Percentiles rank a stretch among this genome's conserved stretches.
Conservation (phyloP, 2,888 invertebrate genomes). For the Heliothis peltigera region DNA sequence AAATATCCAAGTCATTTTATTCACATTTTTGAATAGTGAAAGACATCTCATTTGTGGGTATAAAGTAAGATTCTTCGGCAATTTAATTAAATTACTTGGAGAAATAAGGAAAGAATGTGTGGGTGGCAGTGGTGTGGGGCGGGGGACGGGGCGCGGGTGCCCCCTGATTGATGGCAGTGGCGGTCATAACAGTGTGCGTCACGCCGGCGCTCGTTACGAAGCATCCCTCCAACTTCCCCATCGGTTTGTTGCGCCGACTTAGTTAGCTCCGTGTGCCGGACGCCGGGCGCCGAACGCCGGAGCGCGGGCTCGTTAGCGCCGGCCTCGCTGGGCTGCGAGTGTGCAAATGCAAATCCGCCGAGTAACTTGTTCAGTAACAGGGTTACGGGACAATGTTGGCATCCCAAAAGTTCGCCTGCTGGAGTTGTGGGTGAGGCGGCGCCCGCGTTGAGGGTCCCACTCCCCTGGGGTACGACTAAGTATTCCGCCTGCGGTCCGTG, state of each 20-base stretch:
- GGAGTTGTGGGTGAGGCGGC: constrained; percentile 29
- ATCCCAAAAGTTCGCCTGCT: constrained; percentile 35
- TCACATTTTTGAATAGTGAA: constrained; percentile 20
- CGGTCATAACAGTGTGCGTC: constrained; percentile 15
- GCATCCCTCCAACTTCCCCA: constrained; percentile 9
- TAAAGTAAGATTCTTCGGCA: constrained; percentile 54
- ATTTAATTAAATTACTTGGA: constrained; percentile 58
- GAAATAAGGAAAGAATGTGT: constrained; percentile 44
- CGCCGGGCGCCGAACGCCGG: not conserved
- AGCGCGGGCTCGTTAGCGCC: not conserved
- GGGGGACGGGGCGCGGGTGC: not conserved
- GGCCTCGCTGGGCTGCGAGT: constrained; percentile 23
- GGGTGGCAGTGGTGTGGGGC: constrained; percentile 5
- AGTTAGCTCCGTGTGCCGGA: constrained; percentile 7
- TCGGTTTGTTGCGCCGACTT: constrained; percentile 7
- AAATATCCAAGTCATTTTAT: constrained; percentile 1
- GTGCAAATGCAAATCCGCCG: constrained; percentile 49
- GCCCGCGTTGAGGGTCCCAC: too few relatives aligned
- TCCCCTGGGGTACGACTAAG: too few relatives aligned
- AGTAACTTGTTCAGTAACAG: constrained; percentile 21
- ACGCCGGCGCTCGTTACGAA: constrained; percentile 24
- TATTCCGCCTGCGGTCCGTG: too few relatives aligned
- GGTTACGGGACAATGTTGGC: constrained; percentile 38
- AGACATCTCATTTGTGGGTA: constrained; percentile 42
- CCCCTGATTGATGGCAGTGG: constrained; percentile 37